These are phyloP conservation scores for Romanogobio albipinnatus DNA, from an alignment of 2,113 vertebrate genomes.

Conservation along the genomic window DNA sequence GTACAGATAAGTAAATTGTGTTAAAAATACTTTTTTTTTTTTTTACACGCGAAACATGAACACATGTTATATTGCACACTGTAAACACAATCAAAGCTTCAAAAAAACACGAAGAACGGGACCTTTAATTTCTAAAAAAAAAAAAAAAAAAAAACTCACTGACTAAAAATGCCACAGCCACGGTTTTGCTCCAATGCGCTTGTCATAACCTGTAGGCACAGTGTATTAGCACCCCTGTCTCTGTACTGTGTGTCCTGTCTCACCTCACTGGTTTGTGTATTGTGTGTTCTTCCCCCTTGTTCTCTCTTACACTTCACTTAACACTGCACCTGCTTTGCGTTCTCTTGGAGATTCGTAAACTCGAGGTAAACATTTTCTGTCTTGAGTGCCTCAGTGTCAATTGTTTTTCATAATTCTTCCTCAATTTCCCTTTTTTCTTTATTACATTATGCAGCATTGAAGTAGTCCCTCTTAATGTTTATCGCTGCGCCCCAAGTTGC, in stretches of 20 bases:
- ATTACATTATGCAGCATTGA: neutral
- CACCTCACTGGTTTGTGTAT: constrained; percentile 44
- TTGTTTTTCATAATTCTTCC: neutral
- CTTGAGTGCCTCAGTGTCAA: constrained; percentile 43
- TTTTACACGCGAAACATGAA: too few species aligned
- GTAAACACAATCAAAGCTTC: too few species aligned
- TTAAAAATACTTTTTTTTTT: too few species aligned
- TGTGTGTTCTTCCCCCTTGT: constrained; percentile 57
- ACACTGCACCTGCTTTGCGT: constrained; percentile 65
- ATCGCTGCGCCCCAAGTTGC: too few species aligned
- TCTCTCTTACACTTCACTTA: constrained; percentile 62
- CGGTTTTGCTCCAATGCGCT: neutral
- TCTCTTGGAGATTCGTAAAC: constrained; percentile 82
- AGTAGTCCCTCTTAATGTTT: neutral
- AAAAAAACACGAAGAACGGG: too few species aligned
- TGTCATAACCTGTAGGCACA: neutral
- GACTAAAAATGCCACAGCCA: neutral
- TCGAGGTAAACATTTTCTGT: constrained; percentile 79
- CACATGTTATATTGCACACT: too few species aligned
- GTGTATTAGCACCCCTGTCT: neutral
- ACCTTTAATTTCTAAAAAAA: too few species aligned
- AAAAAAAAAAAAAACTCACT: neutral
- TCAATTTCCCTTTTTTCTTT: neutral
- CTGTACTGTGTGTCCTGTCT: constrained; percentile 34
- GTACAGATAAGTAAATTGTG: too few species aligned